Evolutionary conservation across 1,140 invertebrate species (phyloP), one percentile per base, ranked within the genome.

Genomic region (Bombus affinis): DNA sequence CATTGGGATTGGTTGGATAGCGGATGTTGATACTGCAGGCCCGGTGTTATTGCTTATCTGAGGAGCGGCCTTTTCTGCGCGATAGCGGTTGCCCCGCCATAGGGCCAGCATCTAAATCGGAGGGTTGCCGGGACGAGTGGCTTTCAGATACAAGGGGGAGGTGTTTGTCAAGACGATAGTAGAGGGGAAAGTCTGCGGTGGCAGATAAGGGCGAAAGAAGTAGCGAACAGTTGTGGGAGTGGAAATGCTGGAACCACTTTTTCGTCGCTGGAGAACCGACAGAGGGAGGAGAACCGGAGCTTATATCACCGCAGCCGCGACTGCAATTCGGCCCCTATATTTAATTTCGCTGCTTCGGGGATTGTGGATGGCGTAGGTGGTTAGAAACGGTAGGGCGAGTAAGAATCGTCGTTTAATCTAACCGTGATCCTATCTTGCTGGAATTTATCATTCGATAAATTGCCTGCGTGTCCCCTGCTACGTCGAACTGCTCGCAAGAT

Each of bases 361-460:
- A 88, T 86, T 68, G 85, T 90, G 90, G 91, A 86, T 88, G 88
- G 86, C 66, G 82, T 90, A 91, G 84, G 84, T 86, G 82, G 88
- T 77, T 77, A 15, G 89, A 82, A 90, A 80, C 86, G 87, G 83
- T 25, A 84, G 81, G 86, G 89, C 80, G 86, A 91, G 88, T 80
- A 92, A 88, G 92, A 94, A 93, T 94, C 92, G 94, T 93, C 94
- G 93, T 95, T 95, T 95, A 95, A 95, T 95, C 94, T 94, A 94
- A 94, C 94, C 93, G 92, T 92, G 95, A 95, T 95, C 92, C 94
- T 94, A 95, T 95, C 95, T 93, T 86, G 68, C 83, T 85, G 92
- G 92, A 95, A 95, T 95, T 95, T 95, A 95, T 95, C 95, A 95
- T 95, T 95, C 94, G 94, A 95, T 95, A 95, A 95, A 95, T 95